Evolutionary conservation across 2,888 invertebrate genomes (phyloP).

Genomic region (Eristalis arbustorum): DNA sequence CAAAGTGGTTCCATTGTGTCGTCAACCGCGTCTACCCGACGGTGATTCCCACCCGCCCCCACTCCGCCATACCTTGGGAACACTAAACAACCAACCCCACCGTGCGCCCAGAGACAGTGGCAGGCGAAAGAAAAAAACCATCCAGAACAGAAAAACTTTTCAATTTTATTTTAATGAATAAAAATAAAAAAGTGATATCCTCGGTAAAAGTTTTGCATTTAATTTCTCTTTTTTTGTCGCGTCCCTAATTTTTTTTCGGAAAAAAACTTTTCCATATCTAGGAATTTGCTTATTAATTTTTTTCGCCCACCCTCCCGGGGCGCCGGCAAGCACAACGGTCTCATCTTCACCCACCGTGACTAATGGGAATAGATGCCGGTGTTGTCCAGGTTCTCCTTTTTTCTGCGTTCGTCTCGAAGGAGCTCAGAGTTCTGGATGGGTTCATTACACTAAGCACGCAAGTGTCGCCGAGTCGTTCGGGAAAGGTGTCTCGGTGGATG

Average conservation of each 20-base stretch:
- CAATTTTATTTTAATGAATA: slow-evolving; percentile 67
- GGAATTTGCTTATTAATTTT: slow-evolving; percentile 70
- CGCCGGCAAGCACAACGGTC: slow-evolving; percentile 37
- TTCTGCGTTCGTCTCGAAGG: slow-evolving; percentile 1
- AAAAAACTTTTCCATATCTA: slow-evolving; percentile 68
- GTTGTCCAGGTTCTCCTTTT: slow-evolving; percentile 60
- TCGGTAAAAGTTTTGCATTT: slow-evolving; percentile 59
- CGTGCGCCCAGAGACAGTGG: slow-evolving; percentile 20
- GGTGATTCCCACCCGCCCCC: neutral
- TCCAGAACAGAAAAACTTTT: slow-evolving; percentile 53
- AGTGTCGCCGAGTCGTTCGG: slow-evolving; percentile 66
- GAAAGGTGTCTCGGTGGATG: slow-evolving; percentile 70
- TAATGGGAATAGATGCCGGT: slow-evolving; percentile 71
- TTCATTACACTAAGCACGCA: slow-evolving; percentile 68
- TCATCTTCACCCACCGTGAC: slow-evolving; percentile 66
- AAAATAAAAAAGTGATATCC: slow-evolving; percentile 43
- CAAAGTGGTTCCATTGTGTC: slow-evolving; percentile 66
- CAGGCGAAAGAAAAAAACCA: slow-evolving; percentile 19
- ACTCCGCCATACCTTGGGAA: slow-evolving; percentile 42
- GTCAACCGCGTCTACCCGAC: slow-evolving; percentile 31
- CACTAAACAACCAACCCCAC: slow-evolving; percentile 50
- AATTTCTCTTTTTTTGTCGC: slow-evolving; percentile 51
- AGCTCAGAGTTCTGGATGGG: slow-evolving; percentile 51
- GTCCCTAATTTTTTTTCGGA: slow-evolving; percentile 48
- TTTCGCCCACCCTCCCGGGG: slow-evolving; percentile 1